Evolutionary conservation across 1,140 invertebrate species (phyloP).

Genomic region (Heterodera carotae): DNA sequence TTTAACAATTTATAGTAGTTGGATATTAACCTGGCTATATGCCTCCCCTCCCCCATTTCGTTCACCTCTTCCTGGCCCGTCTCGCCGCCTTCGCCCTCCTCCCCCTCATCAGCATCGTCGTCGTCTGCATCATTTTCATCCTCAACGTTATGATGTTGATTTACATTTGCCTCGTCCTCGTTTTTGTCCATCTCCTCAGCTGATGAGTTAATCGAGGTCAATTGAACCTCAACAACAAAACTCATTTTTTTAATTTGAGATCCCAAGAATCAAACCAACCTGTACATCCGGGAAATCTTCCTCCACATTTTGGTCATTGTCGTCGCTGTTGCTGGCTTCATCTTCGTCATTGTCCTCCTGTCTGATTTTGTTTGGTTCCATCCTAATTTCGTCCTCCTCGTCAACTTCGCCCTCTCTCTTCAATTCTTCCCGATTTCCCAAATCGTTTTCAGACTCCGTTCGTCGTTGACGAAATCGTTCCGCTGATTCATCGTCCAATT

Average conservation of each 20-base stretch:
- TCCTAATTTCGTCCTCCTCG: conserved; percentile 52
- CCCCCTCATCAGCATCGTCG: conserved; percentile 51
- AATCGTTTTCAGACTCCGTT: conserved; percentile 42
- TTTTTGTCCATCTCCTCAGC: not conserved
- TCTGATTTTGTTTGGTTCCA: conserved; percentile 66
- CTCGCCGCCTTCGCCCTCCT: conserved; percentile 53
- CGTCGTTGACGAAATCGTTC: conserved; percentile 54
- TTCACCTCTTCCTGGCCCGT: conserved; percentile 67
- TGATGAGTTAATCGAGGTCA: conserved; percentile 22
- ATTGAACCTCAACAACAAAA: conserved; percentile 11
- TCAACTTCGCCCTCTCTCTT: conserved; percentile 61
- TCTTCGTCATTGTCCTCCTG: conserved; percentile 61
- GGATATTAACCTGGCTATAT: too few relatives aligned
- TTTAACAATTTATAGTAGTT: too few relatives aligned
- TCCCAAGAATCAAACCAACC: too few relatives aligned
- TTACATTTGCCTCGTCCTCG: conserved; percentile 36
- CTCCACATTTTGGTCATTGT: conserved; percentile 37
- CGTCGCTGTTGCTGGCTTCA: conserved; percentile 46
- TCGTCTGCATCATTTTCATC: conserved; percentile 54
- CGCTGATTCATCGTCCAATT: conserved; percentile 72
- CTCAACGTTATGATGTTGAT: conserved; percentile 62
- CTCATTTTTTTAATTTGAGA: too few relatives aligned
- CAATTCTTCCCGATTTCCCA: conserved; percentile 68
- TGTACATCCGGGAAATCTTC: conserved; percentile 70
- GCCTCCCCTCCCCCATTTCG: too few relatives aligned